Conservation (phyloP, 2,888 invertebrate genomes). For the Lordiphosa andalusiaca region DNA sequence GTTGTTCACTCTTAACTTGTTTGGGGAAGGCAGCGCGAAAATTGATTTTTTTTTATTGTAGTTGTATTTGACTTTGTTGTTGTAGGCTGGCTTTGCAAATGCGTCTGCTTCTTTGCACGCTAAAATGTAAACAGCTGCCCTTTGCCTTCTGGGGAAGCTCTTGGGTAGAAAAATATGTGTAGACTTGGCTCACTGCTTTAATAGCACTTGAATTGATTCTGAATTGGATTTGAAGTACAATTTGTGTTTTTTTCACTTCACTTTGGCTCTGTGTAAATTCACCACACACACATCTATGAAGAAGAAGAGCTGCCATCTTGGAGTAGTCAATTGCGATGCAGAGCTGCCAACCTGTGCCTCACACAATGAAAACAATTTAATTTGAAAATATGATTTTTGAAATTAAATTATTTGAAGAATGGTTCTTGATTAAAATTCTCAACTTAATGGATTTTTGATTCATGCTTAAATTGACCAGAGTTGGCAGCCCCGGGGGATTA, state of each 20-base stretch:
- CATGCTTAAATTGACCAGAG: not conserved
- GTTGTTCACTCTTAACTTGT: conserved; percentile 37
- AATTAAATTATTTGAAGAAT: conserved; percentile 3
- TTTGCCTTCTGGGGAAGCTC: not conserved
- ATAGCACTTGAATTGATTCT: conserved; percentile 10
- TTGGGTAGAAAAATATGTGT: not conserved
- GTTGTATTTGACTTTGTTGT: conserved; percentile 29
- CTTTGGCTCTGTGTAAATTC: conserved; percentile 53
- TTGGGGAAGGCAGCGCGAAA: conserved; percentile 50
- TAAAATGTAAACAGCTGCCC: conserved; percentile 48
- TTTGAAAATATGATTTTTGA: no score
- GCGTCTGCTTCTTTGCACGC: conserved; percentile 31
- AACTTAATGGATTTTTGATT: no score
- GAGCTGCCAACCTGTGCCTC: conserved; percentile 46
- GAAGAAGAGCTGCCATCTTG: conserved; percentile 50
- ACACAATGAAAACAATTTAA: conserved; percentile 9
- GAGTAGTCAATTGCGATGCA: not conserved
- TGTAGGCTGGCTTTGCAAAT: conserved; percentile 27
- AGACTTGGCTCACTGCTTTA: no score
- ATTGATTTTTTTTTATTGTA: conserved; percentile 61
- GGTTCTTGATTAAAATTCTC: not conserved
- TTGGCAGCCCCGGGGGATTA: conserved; percentile 9
- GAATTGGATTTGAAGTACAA: conserved; percentile 45
- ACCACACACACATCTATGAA: conserved; percentile 59
- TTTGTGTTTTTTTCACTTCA: conserved; percentile 73